Evolutionary conservation across 2,888 invertebrate genomes (phyloP).

Genomic region (Hofmannophila pseudospretella): DNA sequence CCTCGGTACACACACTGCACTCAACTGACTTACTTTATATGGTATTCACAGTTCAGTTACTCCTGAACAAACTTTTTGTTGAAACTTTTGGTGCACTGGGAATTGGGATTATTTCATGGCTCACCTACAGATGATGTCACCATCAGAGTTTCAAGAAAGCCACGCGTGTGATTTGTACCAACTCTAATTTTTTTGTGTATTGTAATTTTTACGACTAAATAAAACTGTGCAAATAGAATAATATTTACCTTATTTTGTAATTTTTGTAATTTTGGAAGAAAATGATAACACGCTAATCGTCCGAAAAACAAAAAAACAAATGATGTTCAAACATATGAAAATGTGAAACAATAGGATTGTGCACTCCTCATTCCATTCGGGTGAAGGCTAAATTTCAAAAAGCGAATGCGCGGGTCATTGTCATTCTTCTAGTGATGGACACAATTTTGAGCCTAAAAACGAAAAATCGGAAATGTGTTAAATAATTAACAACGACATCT

Average conservation of each 20-base stretch:
- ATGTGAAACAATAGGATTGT: conserved; percentile 74
- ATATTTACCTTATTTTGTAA: conserved; percentile 76
- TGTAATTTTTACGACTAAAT: conserved; percentile 14
- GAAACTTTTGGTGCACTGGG: conserved; percentile 25
- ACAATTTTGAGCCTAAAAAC: conserved; percentile 57
- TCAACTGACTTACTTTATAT: conserved; percentile 19
- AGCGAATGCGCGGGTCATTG: conserved; percentile 69
- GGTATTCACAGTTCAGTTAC: conserved; percentile 21
- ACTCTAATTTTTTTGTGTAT: conserved; percentile 22
- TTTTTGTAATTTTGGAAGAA: conserved; percentile 78
- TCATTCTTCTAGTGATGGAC: conserved; percentile 68
- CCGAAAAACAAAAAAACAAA: conserved; percentile 79
- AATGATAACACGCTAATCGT: conserved; percentile 73
- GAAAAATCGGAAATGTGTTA: conserved; percentile 57
- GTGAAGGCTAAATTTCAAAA: conserved; percentile 71
- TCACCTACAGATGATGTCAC: conserved; percentile 67
- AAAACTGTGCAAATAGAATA: conserved; percentile 23
- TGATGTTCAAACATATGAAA: conserved; percentile 77
- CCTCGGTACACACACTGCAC: conserved; percentile 63
- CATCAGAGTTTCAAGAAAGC: conserved; percentile 59
- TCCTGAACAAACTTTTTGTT: conserved; percentile 28
- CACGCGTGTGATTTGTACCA: conserved; percentile 54
- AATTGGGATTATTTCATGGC: conserved; percentile 40
- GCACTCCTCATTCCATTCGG: conserved; percentile 77
- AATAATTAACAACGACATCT: conserved; percentile 50